Evolutionary conservation across 2,113 vertebrate species (phyloP), one percentile per base, ranked within the genome.

Genomic region (Silurus meridionalis): DNA sequence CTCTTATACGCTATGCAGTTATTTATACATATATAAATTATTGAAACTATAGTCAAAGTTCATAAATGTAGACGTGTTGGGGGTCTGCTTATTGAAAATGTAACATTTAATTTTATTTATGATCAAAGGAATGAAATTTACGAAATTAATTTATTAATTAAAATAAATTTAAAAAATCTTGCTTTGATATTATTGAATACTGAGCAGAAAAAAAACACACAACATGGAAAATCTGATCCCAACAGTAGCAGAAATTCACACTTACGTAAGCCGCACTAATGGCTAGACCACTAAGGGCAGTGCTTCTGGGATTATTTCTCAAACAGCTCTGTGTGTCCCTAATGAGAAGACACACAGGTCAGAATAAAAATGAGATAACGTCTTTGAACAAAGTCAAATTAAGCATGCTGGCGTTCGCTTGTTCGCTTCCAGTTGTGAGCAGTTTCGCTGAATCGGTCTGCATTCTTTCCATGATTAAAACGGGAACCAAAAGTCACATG

Each of bases 381-480:
- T 17, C 23, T 48, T 71, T 83, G 25, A 64, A 66, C 46, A 61
- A 37, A 82, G 13, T n/a, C 21, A 50, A n/a, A 64, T 46, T 17
- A 80, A 21, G 37, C 14, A 23, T n/a, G 60, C 61, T 25, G 23
- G 13, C 28, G 48, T 63, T 14, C 8, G 7, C 3, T 28, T 46
- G 78, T 53, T 64, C 8, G 15, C 37, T 37, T 60, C 53, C 25
- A 50, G n/a, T n/a, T 61, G 17, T 21, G 46, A 48, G 4, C n/a
- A 13, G 9, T 75, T 13, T 50, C 1, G 23, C 23, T n/a, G 9
- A 9, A 23, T 28, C 75, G 17, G 6, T n/a, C n/a, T 6, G 55
- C 83, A 88, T 89, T 86, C 89, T 84, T 86, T 88, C 75, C 77
- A 21, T 74, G 77, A 71, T 86, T 88, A 86, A 72, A 81, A 48